Evolutionary conservation across 2,113 vertebrate genomes (phyloP).

Genomic region (Dascyllus trimaculatus): DNA sequence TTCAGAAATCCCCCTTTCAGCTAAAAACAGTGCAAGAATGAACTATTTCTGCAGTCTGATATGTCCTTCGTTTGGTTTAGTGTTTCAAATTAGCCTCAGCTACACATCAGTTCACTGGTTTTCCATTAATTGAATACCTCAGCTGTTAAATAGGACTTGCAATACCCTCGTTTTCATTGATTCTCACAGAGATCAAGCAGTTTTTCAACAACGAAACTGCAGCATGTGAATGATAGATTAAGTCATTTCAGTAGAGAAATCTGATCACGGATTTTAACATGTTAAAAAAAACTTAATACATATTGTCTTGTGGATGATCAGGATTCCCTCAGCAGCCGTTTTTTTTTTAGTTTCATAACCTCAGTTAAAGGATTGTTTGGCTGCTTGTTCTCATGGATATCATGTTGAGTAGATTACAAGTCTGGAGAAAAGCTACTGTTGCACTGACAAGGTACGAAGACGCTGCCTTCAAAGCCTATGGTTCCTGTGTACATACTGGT

Average conservation of each 20-base stretch:
- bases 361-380: neutral
- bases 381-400: constrained; percentile 45
- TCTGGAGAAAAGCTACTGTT: constrained; percentile 45
- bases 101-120: constrained; percentile 2
- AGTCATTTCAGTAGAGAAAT: neutral
- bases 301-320: neutral
- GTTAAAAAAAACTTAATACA: neutral
- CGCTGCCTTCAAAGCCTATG: constrained; percentile 28
- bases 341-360: neutral
- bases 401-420: constrained; percentile 1
- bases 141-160: constrained; percentile 42
- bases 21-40: neutral
- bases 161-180: neutral
- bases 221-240: neutral
- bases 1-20: neutral
- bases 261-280: neutral
- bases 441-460: constrained; percentile 64
- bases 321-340: neutral
- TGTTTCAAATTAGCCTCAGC: neutral
- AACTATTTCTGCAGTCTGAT: constrained; percentile 4
- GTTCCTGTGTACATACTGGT: constrained; percentile 61
- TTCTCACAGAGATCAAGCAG: constrained; percentile 36
- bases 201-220: constrained; percentile 14
- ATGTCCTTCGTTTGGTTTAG: constrained; percentile 8
- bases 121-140: constrained; percentile 69